Base-by-base conservation (phyloP, 1,140 invertebrate species). In the Brachionus manjavacas region DNA sequence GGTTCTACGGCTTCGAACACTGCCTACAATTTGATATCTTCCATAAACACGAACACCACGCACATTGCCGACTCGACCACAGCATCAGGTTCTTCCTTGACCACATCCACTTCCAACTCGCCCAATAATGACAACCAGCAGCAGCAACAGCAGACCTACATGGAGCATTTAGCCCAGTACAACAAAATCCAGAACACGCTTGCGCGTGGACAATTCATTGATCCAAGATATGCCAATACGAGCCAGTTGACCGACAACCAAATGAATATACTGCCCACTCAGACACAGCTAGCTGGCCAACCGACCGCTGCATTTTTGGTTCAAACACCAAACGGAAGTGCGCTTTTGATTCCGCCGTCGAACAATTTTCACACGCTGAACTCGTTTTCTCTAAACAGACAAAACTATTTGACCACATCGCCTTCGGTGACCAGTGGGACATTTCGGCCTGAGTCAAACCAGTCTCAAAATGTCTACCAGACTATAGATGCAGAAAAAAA, bases 401-500 rank as follows among this genome's bases (percentile, higher is more conserved):
- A 31, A 55, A 80, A 31, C 49, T 80, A 64, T 8, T 9, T 49
- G 20, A 43, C 43, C 11, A 76, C 16, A 9, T 76, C 72, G 20
- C 72, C 68, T 41, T 72, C 68, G 16, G 28, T 39, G 3, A 72
- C 68, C 14, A 39, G 31, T 39, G 68, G 68, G 3, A 72, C 28
- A 7, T 72, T 72, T 72, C 68, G 76, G 39, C 76, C 76, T 6
- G 52, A 80, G 35, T 80, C 81, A 16, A 83, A 68, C 70, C 79
- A 16, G 35, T 83, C 81, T 31, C 23, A 35, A 35, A 83, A 83
- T 72, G 81, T 83, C 28, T 83, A 83, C 35, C 81, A 83, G 28
- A 83, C 81, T 41, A 83, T 83, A 31, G 81, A 83, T 46, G 64
- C 64, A 4, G 64, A 83, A 35, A 41, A 68, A 81, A 81, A 43